phyloP scores from a whole-genome alignment of 64 coral and sea anemone species.

The Acropora yongei region DNA sequence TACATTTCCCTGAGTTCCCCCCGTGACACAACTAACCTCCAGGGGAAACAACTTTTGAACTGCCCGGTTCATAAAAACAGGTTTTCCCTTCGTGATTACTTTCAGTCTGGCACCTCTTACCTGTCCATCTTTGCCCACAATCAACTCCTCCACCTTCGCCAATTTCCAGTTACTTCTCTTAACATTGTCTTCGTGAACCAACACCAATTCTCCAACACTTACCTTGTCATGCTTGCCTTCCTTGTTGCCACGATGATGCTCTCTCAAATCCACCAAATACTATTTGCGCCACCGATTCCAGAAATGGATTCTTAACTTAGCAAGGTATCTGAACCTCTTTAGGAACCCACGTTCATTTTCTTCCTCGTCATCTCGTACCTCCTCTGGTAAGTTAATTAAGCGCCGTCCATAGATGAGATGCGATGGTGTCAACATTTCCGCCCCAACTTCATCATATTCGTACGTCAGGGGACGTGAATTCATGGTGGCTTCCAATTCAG shows the following conservation, averaged over 20 bases:
- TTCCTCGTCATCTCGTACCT: too few species aligned
- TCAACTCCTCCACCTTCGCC: background rate
- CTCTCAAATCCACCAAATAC: too few species aligned
- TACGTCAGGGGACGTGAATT: too few species aligned
- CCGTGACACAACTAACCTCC: background rate
- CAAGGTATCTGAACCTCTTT: too few species aligned
- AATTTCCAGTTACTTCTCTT: background rate
- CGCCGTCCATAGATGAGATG: background rate
- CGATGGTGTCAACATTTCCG: background rate
- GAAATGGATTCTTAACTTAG: too few species aligned
- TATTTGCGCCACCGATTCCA: too few species aligned
- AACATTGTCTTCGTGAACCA: background rate
- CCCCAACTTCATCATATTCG: too few species aligned
- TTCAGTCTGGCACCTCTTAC: background rate
- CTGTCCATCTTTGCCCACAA: background rate
- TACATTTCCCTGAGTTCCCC: too few species aligned
- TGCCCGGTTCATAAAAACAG: background rate
- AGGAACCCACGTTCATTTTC: too few species aligned
- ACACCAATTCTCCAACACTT: background rate
- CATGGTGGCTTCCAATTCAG: background rate
- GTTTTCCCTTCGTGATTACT: too few species aligned
- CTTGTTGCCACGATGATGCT: too few species aligned
- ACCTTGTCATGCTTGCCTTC: background rate
- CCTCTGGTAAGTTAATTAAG: too few species aligned
- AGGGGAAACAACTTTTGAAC: background rate